Evolutionary conservation across 2,113 vertebrate species (phyloP), one percentile per base, ranked within the genome.

Genomic region (Climacteris rufus): DNA sequence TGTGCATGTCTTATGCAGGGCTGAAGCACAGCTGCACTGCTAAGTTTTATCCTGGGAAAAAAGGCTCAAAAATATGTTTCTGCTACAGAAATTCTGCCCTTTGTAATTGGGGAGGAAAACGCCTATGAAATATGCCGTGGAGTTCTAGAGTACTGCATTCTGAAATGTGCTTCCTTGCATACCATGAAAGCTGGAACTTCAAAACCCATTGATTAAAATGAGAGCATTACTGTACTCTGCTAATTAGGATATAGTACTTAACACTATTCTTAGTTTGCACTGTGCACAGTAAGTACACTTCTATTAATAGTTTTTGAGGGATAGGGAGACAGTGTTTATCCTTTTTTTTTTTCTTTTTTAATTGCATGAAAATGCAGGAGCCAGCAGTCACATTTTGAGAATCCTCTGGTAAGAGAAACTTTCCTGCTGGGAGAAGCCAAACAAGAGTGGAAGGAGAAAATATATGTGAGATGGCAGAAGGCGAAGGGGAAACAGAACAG

Each of bases 201-300:
- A 69, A 88, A 92, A 22, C 59, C 60, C 47, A 75, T 75, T 90
- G 86, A 92, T 92, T 90, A 90, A 89, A 89, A 94, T 52, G 35
- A 93, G 13, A 92, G 15, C 76, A 52, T 66, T 88, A 21, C 42
- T 81, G 35, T 69, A 78, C 52, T 31, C 39, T 77, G 40, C 45
- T 94, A 96, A 93, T 97, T 92, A 90, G 45, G 47, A 80, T 86
- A 50, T 15, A 81, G 68, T 74, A 63, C 44, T 93, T 90, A 83
- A 80, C 25, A 35, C n/a, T 86, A 54, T 74, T 92, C 88, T 89
- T 93, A 83, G 68, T 56, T 89, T 66, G 39, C 74, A 78, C 35
- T 63, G 24, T 84, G 81, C 42, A 60, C 80, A 64, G 47, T 81
- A 80, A 95, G 39, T 83, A 27, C 27, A 30, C 10, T 53, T 80